These are phyloP conservation scores for Pammene fasciana DNA, from an alignment of 2,888 invertebrate genomes.

Conservation along the genomic window DNA sequence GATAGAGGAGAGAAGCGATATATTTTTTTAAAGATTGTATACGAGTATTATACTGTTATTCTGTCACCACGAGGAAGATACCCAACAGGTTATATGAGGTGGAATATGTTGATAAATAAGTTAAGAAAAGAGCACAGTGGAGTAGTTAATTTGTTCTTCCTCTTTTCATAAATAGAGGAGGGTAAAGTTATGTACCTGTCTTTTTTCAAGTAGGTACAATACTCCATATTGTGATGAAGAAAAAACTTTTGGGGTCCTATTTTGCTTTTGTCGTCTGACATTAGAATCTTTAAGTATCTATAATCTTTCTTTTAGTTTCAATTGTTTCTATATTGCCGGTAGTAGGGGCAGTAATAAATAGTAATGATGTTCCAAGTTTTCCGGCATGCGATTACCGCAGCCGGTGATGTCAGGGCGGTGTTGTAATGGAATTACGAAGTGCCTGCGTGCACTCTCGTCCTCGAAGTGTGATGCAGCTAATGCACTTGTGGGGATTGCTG, in stretches of 20 bases:
- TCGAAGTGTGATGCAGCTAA: conserved; percentile 54
- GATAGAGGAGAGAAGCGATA: too few species aligned
- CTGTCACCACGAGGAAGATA: too few species aligned
- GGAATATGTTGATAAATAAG: too few species aligned
- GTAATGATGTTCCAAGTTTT: conserved; percentile 28
- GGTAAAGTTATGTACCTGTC: too few species aligned
- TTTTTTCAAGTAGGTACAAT: too few species aligned
- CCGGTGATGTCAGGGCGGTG: conserved; percentile 53
- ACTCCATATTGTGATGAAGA: too few species aligned
- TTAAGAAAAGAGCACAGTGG: too few species aligned
- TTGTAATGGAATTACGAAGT: conserved; percentile 66
- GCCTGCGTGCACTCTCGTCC: conserved; percentile 60
- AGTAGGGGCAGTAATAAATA: conserved; percentile 3
- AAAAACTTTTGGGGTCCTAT: neutral
- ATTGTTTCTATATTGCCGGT: conserved; percentile 7
- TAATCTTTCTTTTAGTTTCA: neutral
- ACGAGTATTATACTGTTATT: too few species aligned
- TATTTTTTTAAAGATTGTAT: too few species aligned
- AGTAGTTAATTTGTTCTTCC: too few species aligned
- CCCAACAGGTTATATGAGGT: too few species aligned
- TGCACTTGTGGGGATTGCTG: conserved; percentile 65
- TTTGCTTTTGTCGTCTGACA: neutral
- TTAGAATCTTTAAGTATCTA: conserved; percentile 8
- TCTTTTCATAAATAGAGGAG: too few species aligned
- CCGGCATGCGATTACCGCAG: conserved; percentile 47